These are phyloP conservation scores for Catostomus latipinnis DNA, from an alignment of 2,797 vertebrate species.

Conservation along the genomic window DNA sequence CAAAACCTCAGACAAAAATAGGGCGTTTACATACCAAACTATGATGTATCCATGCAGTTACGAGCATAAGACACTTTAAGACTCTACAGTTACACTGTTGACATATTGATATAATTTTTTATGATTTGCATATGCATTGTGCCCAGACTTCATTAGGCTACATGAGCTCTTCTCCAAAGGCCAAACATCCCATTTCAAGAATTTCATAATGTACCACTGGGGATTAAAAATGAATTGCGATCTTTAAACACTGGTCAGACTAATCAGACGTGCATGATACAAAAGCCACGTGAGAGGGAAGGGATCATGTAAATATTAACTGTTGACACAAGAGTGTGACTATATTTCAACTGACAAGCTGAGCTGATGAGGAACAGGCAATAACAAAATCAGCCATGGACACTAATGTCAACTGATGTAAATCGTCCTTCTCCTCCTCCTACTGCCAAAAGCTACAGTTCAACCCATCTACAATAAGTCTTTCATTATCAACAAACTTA, in stretches of 20 bases:
- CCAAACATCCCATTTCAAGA: slow-evolving; percentile 71
- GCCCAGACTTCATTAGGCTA: slow-evolving; percentile 54
- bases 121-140: slow-evolving; percentile 9
- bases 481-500: background rate
- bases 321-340: slow-evolving; percentile 79
- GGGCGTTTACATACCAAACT: slow-evolving; percentile 43
- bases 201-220: slow-evolving; percentile 71
- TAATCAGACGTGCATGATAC: slow-evolving; percentile 60
- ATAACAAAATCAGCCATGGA: slow-evolving; percentile 61
- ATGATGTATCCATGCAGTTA: slow-evolving; percentile 6
- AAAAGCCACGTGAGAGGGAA: slow-evolving; percentile 68
- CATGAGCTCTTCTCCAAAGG: slow-evolving; percentile 74
- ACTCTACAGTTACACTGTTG: slow-evolving; percentile 17
- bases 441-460: slow-evolving; percentile 46
- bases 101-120: slow-evolving; percentile 37
- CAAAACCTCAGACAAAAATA: slow-evolving; percentile 28
- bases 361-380: slow-evolving; percentile 57
- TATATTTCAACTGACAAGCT: slow-evolving; percentile 56
- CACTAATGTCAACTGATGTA: slow-evolving; percentile 57
- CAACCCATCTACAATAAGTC: slow-evolving; percentile 30
- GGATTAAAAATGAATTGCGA: no score
- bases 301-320: slow-evolving; percentile 77
- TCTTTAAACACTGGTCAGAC: no score
- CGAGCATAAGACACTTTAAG: slow-evolving; percentile 7
- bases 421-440: slow-evolving; percentile 50